Evolutionary conservation across 2,113 vertebrate genomes (phyloP).

Genomic region (Syngnathoides biaculeatus): DNA sequence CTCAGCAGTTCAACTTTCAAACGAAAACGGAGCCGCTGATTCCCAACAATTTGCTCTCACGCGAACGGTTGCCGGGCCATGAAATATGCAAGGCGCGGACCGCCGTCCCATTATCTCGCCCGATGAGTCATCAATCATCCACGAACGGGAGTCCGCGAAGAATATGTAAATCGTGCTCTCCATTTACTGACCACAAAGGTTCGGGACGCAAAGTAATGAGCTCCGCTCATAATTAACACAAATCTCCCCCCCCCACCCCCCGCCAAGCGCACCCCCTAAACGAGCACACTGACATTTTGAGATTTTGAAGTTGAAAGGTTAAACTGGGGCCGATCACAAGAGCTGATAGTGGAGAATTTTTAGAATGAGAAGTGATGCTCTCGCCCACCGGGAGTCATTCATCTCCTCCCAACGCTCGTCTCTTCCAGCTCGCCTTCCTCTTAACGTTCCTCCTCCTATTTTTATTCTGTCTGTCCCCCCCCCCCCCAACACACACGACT

Average conservation of each 20-base stretch:
- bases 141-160: not conserved
- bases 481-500: too few species aligned
- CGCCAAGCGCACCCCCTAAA: not conserved
- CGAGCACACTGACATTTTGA: not conserved
- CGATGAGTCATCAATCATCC: slow-evolving; percentile 48
- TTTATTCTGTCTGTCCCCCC: not conserved
- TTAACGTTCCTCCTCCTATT: not conserved
- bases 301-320: slow-evolving; percentile 10
- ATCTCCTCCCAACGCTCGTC: slow-evolving; percentile 15
- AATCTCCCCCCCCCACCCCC: not conserved
- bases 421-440: not conserved
- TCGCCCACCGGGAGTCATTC: slow-evolving; percentile 25
- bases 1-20: slow-evolving; percentile 2
- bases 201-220: slow-evolving; percentile 1
- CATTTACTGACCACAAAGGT: slow-evolving; percentile 6
- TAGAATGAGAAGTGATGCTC: slow-evolving; percentile 29
- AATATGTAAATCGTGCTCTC: slow-evolving; percentile 18
- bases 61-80: slow-evolving; percentile 27
- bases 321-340: slow-evolving; percentile 10
- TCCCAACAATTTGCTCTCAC: slow-evolving; percentile 24
- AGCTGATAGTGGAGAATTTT: slow-evolving; percentile 30
- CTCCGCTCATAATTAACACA: slow-evolving; percentile 8
- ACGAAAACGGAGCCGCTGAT: slow-evolving; percentile 16
- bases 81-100: slow-evolving; percentile 39
- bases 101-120: slow-evolving; percentile 29